These are phyloP conservation scores for Exaiptasia diaphana DNA, from an alignment of 64 coral and sea anemone species.

Conservation along the genomic window DNA sequence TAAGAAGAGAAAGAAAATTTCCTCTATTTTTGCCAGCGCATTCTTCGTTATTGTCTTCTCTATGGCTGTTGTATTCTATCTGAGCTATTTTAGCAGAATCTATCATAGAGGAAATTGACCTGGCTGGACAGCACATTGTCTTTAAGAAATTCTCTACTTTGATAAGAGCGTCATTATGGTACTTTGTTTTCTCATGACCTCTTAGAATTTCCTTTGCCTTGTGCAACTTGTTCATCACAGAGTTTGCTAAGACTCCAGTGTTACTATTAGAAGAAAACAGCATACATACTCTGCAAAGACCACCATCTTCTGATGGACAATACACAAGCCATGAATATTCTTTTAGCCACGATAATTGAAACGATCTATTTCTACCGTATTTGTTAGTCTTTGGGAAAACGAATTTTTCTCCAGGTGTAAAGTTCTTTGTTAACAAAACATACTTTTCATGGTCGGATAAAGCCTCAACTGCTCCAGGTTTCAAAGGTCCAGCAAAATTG, in stretches of 20 bases:
- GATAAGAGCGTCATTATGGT: constrained; percentile 48
- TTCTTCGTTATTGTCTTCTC: not conserved
- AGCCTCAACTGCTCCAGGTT: not conserved
- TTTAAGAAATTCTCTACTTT: constrained; percentile 44
- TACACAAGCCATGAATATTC: constrained; percentile 40
- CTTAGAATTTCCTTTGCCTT: constrained; percentile 12
- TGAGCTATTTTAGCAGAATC: constrained; percentile 42
- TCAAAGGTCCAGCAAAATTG: constrained; percentile 19
- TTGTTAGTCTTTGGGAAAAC: constrained; percentile 31
- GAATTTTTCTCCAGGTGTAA: constrained; percentile 10
- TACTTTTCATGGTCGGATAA: constrained; percentile 16
- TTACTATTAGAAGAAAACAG: constrained; percentile 39
- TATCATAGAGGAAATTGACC: constrained; percentile 8
- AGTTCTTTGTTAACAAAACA: constrained; percentile 2
- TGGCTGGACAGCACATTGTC: constrained; percentile 18
- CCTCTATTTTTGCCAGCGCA: constrained; percentile 11
- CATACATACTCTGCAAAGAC: constrained; percentile 19
- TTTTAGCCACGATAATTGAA: not conserved
- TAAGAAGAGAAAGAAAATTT: constrained; percentile 48
- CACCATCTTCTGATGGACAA: constrained; percentile 20
- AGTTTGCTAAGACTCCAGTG: constrained; percentile 17
- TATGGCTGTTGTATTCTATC: constrained; percentile 32
- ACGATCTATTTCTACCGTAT: constrained; percentile 2
- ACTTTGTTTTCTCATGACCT: constrained; percentile 31
- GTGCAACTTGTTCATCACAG: constrained; percentile 11